Percentiles rank a stretch among this genome's conserved stretches.
phyloP scores from a whole-genome alignment of 1,140 invertebrate species.

The Polyergus mexicanus region DNA sequence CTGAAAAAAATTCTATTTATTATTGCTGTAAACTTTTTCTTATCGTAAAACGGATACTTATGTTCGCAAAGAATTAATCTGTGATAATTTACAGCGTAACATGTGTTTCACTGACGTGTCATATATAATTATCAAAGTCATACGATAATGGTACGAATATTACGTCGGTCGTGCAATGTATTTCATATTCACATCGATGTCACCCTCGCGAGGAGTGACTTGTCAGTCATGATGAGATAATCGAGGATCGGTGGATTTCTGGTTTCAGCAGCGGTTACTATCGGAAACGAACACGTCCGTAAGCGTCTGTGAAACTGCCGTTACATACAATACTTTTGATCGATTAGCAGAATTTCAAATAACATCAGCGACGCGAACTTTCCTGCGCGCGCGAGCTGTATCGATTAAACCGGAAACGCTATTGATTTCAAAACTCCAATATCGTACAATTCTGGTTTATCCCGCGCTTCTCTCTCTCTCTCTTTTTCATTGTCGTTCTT shows the following conservation, averaged over 20 bases:
- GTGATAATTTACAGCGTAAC: not conserved
- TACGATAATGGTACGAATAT: not conserved
- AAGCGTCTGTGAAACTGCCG: slow-evolving; percentile 22
- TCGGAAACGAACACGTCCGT: not conserved
- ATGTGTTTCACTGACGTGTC: not conserved
- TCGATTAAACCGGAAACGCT: slow-evolving; percentile 53
- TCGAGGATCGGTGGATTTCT: slow-evolving; percentile 17
- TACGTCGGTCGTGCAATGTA: not conserved
- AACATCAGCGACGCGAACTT: not conserved
- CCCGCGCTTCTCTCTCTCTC: slow-evolving; percentile 16
- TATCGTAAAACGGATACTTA: not conserved
- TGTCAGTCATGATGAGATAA: slow-evolving; percentile 21
- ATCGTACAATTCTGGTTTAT: slow-evolving; percentile 45
- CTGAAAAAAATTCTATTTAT: not conserved
- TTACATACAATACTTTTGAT: slow-evolving; percentile 26
- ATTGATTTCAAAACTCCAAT: slow-evolving; percentile 71
- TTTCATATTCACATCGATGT: slow-evolving; percentile 22
- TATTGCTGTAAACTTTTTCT: not conserved
- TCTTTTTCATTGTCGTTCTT: not conserved
- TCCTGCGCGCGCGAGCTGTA: slow-evolving; percentile 28
- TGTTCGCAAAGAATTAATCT: not conserved
- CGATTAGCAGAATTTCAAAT: slow-evolving; percentile 43
- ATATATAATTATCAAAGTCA: slow-evolving; percentile 13
- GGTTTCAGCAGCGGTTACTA: slow-evolving; percentile 35
- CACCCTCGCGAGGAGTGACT: not conserved